Evolutionary conservation across 2,113 vertebrate genomes (phyloP), one percentile per base, ranked within the genome.

Genomic region (Toxotes chatareus): DNA sequence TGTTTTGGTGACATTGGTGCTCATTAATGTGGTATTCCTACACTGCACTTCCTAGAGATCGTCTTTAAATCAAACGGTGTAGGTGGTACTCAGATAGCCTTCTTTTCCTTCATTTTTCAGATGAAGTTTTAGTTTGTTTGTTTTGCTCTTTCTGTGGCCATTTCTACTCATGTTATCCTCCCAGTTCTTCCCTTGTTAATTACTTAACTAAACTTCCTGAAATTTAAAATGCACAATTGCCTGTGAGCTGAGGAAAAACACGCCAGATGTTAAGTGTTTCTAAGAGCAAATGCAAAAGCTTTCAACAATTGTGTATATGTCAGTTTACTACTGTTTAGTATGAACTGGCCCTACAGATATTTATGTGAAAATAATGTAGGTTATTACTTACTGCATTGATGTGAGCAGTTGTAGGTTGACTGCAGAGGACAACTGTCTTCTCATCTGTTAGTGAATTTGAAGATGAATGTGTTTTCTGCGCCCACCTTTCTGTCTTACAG

Each of bases 401-500:
- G 12, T 81, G 36, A 70, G 66, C 42, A 46, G 66, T 53, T 73
- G 69, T 73, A 36, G 57, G 64, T 44, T 55, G 59, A 17, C 23
- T 61, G 67, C 63, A 17, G 66, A 63, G 32, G 59, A 78, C 5
- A 64, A 68, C 36, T 3, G 60, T 59, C 60, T 71, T 85, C 38
- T 65, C 53, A 66, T 73, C 63, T 53, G 23, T 53, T 27, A 5
- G 17, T 31, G 47, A 80, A 67, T 73, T 78, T 59, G 5, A 81
- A 79, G 27, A 16, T 60, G 5, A 70, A 61, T 76, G 44, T 81
- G 59, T 73, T 59, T 44, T 60, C n/a, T 82, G 40, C 23, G 23
- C 78, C 83, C 80, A 79, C 84, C 76, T 82, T 72, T 79, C 60
- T 96, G 86, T 91, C 85, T 94, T 94, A 65, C 95, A 99, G 97